Conservation (phyloP, 2,888 invertebrate genomes). For the Pheosia tremula region DNA sequence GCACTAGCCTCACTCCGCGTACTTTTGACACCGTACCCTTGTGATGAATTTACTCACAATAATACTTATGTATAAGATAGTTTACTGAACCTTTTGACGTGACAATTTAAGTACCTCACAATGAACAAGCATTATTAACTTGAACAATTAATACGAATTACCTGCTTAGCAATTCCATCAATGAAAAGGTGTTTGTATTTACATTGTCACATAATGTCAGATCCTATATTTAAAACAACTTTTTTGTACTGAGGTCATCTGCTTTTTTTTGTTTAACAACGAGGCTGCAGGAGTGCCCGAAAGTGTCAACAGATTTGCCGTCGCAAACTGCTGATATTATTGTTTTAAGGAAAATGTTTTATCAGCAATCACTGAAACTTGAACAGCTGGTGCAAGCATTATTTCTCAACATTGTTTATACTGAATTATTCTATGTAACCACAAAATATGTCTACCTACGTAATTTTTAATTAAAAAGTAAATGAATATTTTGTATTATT, state of each 20-base stretch:
- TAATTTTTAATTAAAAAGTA: constrained; percentile 82
- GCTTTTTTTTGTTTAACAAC: constrained; percentile 65
- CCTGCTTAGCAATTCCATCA: constrained; percentile 30
- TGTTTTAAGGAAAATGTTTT: constrained; percentile 67
- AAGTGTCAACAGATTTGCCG: constrained; percentile 54
- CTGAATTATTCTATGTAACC: constrained; percentile 82
- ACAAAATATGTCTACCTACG: constrained; percentile 82
- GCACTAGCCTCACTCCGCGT: constrained; percentile 74
- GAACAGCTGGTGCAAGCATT: constrained; percentile 71
- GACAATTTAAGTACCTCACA: constrained; percentile 61
- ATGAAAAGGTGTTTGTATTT: constrained; percentile 39
- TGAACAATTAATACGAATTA: constrained; percentile 28
- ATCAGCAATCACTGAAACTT: constrained; percentile 60
- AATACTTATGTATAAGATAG: constrained; percentile 46
- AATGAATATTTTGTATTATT: constrained; percentile 45
- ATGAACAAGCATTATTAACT: constrained; percentile 27
- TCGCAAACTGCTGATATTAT: constrained; percentile 54
- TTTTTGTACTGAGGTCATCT: constrained; percentile 61
- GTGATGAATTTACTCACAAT: constrained; percentile 67
- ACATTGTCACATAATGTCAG: constrained; percentile 67
- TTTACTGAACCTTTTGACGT: constrained; percentile 58
- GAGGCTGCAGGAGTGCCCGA: constrained; percentile 56
- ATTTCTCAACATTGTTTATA: constrained; percentile 78
- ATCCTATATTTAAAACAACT: constrained; percentile 57
- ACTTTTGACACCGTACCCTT: constrained; percentile 75